Evolutionary conservation across 2,888 invertebrate species (phyloP), one percentile per base, ranked within the genome.

Genomic region (Melanophora roralis): DNA sequence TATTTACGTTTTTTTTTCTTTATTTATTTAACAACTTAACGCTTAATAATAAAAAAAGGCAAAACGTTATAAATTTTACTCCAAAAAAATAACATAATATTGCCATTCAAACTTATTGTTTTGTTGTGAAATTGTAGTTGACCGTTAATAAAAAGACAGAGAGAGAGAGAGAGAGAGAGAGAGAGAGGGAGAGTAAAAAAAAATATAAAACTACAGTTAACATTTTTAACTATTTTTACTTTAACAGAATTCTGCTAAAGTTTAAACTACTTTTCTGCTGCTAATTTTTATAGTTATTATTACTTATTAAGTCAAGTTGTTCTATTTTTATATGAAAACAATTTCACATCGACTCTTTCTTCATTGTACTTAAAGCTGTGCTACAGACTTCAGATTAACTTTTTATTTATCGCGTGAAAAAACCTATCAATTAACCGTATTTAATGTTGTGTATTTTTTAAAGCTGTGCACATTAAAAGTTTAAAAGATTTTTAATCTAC

Each of bases 351-450:
- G 51, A 62, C 53, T 76, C 73, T 77, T 78, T 76, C 73, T 77
- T 78, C 64, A 49, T 73, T 59, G 81, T 85, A 85, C 86, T 86
- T 86, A 85, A 86, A 85, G 85, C 83, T 82, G 71, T 79, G 84
- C 83, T 82, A 78, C 79, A 81, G 76, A 79, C 82, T 78, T 79
- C 85, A 86, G 86, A 87, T 85, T 86, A 86, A 84, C 84, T 86
- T 83, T 84, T 83, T 79, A 83, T 84, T 86, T 83, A 83, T 77
- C 85, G 86, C 86, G 85, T 83, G 83, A 83, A n/a, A n/a, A 83
- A 84, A 86, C 85, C 82, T 85, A 80, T 7, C 27, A 5, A 5
- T 27, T 27, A 27, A 3, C 6, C 27, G 27, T 27, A 27, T 27
- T 27, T 27, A 5, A 27, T 27, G 3, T 3, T 27, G 27, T 27